phyloP scores from a whole-genome alignment of 2,113 vertebrate genomes.

The Cebidichthys violaceus region DNA sequence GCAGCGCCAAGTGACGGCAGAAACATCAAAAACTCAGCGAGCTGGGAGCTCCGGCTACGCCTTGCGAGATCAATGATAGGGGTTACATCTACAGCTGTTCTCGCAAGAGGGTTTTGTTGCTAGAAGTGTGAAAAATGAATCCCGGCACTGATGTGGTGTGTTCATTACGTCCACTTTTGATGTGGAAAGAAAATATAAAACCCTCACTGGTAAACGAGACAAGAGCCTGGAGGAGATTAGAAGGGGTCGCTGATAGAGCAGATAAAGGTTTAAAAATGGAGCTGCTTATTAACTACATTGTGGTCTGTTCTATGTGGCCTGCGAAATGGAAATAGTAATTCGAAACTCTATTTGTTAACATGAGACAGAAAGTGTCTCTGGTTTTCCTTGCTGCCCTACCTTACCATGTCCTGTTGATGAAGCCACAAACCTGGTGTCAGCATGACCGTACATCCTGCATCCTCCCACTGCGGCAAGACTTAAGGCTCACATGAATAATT shows the following conservation, averaged over 20 bases:
- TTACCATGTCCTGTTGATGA: slow-evolving; percentile 35
- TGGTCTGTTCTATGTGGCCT: background rate
- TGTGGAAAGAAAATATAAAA: slow-evolving; percentile 24
- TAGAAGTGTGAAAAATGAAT: slow-evolving; percentile 64
- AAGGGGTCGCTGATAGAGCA: slow-evolving; percentile 29
- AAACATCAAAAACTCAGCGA: slow-evolving; percentile 70
- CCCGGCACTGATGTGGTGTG: slow-evolving; percentile 32
- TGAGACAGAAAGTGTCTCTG: background rate
- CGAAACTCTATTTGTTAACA: slow-evolving; percentile 21
- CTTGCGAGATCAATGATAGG: slow-evolving; percentile 71
- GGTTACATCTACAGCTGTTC: slow-evolving; percentile 63
- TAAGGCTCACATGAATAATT: slow-evolving; percentile 65
- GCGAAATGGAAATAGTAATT: slow-evolving; percentile 10
- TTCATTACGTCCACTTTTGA: slow-evolving; percentile 61
- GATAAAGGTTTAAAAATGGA: slow-evolving; percentile 27
- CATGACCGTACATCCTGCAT: slow-evolving; percentile 40
- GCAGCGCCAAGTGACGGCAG: slow-evolving; percentile 37
- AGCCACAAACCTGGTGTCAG: slow-evolving; percentile 50
- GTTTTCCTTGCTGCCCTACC: slow-evolving; percentile 6
- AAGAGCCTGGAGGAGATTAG: slow-evolving; percentile 26
- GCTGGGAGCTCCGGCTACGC: slow-evolving; percentile 47
- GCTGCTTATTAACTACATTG: slow-evolving; percentile 7
- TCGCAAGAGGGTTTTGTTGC: slow-evolving; percentile 58
- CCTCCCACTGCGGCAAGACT: slow-evolving; percentile 60
- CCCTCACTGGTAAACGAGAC: slow-evolving; percentile 50